Evolutionary conservation across 2,113 vertebrate genomes (phyloP), one percentile per base, ranked within the genome.

Genomic region (Psettodes erumei): DNA sequence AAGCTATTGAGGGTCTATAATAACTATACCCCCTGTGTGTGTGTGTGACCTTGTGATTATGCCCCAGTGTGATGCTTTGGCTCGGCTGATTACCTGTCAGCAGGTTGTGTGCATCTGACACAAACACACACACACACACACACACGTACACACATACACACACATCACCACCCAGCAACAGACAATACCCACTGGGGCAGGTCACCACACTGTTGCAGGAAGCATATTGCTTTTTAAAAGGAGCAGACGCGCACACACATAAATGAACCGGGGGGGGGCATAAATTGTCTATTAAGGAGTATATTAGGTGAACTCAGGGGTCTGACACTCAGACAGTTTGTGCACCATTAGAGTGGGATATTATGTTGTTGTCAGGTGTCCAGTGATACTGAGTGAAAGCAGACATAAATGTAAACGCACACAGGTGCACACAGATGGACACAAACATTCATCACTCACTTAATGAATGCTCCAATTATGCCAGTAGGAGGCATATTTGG

Each of bases 61-160:
- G 82, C 78, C 82, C 66, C 59, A 74, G 84, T 83, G 80, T 85
- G 87, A 86, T 82, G 71, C 90, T 88, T 88, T 88, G 79, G 89
- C 84, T 87, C 4, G 28, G 78, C 86, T 93, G 90, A 94, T 94
- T 93, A 91, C 91, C 86, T 94, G 93, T 93, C 93, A 93, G 89
- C 91, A 86, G 88, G 90, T 86, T 83, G 77, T 88, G 80, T 86
- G 82, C 83, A 79, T 65, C 74, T 87, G 73, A 85, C 85, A 73
- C 67, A 62, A 23, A 62, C 55, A 67, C 27, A 53, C 55, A 43
- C 54, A 58, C 18, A 32, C 27, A 32, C 64, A 75, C 81, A 32
- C 45, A 33, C 64, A 53, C 38, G 28, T 10, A 33, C 23, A 51
- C 59, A 54, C 65, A 74, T 42, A 74, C 58, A 78, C 72, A 84